Conservation (phyloP, 2,888 invertebrate genomes). For the Drosophila tripunctata region DNA sequence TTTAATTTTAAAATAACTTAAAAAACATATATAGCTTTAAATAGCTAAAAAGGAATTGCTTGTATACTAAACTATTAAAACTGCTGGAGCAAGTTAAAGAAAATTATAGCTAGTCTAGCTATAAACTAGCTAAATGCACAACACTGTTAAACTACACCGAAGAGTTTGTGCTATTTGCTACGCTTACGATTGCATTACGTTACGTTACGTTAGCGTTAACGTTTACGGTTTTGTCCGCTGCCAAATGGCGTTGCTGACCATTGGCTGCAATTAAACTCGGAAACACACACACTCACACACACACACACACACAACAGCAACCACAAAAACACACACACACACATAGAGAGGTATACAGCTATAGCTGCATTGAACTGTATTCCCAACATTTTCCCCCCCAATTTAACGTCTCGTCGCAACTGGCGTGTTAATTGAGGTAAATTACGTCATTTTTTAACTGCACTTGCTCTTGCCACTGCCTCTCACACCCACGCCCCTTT, state of each 20-base stretch:
- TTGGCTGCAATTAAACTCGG: conserved; percentile 73
- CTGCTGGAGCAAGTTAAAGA: too few species aligned
- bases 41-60: too few species aligned
- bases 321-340: conserved; percentile 3
- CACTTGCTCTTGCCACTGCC: background rate
- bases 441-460: conserved; percentile 68
- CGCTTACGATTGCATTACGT: too few species aligned
- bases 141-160: conserved; percentile 13
- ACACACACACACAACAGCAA: conserved; percentile 11
- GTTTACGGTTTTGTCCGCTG: conserved; percentile 64
- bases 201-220: conserved; percentile 29
- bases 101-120: too few species aligned
- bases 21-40: too few species aligned
- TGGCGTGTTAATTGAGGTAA: conserved; percentile 80
- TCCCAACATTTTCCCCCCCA: background rate
- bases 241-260: conserved; percentile 63
- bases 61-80: too few species aligned
- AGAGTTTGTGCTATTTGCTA: conserved; percentile 47
- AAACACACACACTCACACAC: conserved; percentile 32
- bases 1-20: too few species aligned
- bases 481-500: conserved; percentile 1
- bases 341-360: conserved; percentile 14
- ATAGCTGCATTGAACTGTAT: conserved; percentile 36
- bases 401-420: conserved; percentile 21
- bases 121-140: background rate